A percentile compares a stretch with the other conserved stretches of the same genome.
phyloP scores from a whole-genome alignment of 2,888 invertebrate genomes.

The Zelleria hepariella region DNA sequence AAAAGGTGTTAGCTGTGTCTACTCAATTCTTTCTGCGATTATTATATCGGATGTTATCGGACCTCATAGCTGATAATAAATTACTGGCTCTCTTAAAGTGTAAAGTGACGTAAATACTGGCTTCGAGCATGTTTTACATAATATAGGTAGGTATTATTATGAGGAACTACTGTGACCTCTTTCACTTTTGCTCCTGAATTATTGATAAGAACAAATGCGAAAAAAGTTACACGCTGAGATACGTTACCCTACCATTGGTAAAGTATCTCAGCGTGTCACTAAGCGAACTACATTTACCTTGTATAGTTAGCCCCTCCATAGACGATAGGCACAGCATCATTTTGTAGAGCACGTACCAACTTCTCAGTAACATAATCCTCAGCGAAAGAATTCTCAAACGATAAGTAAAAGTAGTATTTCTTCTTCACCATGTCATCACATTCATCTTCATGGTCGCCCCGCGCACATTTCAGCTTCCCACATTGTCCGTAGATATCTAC shows the following conservation, averaged over 20 bases:
- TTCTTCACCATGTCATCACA: slow-evolving; percentile 25
- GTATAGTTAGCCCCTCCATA: slow-evolving; percentile 75
- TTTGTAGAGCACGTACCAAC: slow-evolving; percentile 44
- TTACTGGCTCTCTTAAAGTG: too few relatives aligned
- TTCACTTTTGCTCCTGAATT: too few relatives aligned
- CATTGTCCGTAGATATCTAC: slow-evolving; percentile 36
- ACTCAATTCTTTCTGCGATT: too few relatives aligned
- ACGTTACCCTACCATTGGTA: too few relatives aligned
- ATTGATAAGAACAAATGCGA: neutral
- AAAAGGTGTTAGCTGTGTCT: too few relatives aligned
- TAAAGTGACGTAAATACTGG: too few relatives aligned
- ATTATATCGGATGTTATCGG: too few relatives aligned
- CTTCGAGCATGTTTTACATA: too few relatives aligned
- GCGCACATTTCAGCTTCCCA: slow-evolving; percentile 25
- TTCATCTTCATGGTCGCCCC: slow-evolving; percentile 15
- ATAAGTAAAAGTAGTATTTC: slow-evolving; percentile 39
- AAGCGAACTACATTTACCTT: slow-evolving; percentile 19
- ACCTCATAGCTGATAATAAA: too few relatives aligned
- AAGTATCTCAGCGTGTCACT: too few relatives aligned
- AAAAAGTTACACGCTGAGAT: neutral
- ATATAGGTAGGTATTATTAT: too few relatives aligned
- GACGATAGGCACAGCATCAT: slow-evolving; percentile 74
- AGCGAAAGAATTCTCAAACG: slow-evolving; percentile 37
- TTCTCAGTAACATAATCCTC: slow-evolving; percentile 45
- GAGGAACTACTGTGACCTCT: too few relatives aligned